Evolutionary conservation across 2,113 vertebrate species (phyloP).

Genomic region (Heloderma charlesbogerti): DNA sequence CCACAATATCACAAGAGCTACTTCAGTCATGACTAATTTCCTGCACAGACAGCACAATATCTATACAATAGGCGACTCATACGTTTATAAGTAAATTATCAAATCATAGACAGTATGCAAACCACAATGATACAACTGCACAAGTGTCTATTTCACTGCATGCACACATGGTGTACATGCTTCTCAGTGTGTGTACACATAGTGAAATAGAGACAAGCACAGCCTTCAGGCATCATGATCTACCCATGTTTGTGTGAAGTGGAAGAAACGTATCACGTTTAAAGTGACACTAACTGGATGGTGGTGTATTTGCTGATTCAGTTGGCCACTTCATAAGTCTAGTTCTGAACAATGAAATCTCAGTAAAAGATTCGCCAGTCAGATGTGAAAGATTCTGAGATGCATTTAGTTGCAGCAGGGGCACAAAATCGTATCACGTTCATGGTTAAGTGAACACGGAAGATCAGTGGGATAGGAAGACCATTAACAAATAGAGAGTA

Average conservation of each 20-base stretch:
- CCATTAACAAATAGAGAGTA: slow-evolving; percentile 29
- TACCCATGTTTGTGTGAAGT: background rate
- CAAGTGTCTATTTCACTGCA: background rate
- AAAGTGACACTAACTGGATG: background rate
- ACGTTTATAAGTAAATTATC: no score
- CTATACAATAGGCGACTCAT: background rate
- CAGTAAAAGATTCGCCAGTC: background rate
- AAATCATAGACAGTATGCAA: background rate
- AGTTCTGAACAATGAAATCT: background rate
- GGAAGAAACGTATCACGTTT: background rate
- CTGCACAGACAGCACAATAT: background rate
- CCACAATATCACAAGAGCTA: background rate
- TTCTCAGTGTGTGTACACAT: background rate
- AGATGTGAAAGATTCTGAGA: slow-evolving; percentile 34
- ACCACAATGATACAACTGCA: background rate
- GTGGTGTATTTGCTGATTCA: background rate
- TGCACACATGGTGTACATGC: background rate
- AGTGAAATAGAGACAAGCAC: background rate
- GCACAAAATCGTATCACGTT: slow-evolving; percentile 11
- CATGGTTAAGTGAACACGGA: slow-evolving; percentile 19
- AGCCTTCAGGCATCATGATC: background rate
- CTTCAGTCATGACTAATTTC: background rate
- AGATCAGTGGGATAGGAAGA: slow-evolving; percentile 34
- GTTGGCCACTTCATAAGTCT: background rate
- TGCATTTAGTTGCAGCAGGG: background rate